These are phyloP conservation scores for Meiosimyza decipiens DNA, from an alignment of 2,888 invertebrate species.

Conservation along the genomic window DNA sequence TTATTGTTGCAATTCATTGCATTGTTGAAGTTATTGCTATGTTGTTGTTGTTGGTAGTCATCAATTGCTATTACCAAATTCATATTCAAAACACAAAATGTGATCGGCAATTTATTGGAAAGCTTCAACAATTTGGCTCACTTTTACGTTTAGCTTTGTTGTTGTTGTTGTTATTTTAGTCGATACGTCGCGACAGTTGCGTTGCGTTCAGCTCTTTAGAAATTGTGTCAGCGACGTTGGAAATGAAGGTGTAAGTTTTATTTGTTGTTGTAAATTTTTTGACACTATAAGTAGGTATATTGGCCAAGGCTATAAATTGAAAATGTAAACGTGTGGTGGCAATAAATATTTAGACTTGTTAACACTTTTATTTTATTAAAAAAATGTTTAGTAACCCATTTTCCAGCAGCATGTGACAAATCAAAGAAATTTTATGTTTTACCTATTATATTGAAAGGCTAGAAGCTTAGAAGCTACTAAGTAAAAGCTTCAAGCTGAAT, in stretches of 20 bases:
- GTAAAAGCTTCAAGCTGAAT: too few relatives aligned
- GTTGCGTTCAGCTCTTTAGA: neutral
- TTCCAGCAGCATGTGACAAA: too few relatives aligned
- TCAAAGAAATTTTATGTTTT: too few relatives aligned
- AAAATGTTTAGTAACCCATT: too few relatives aligned
- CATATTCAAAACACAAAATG: slow-evolving; percentile 13
- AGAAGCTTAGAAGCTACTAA: too few relatives aligned
- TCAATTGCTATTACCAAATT: neutral
- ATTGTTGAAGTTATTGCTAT: too few relatives aligned
- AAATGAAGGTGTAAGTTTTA: neutral
- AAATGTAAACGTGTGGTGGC: neutral
- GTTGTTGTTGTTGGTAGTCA: neutral
- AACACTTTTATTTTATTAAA: too few relatives aligned
- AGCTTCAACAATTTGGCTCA: slow-evolving; percentile 12
- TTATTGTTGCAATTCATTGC: too few relatives aligned
- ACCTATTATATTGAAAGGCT: too few relatives aligned
- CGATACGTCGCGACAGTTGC: too few relatives aligned
- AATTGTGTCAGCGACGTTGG: slow-evolving; percentile 21
- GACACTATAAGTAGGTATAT: neutral
- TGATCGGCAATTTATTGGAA: neutral
- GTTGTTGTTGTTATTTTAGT: neutral
- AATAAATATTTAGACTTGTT: too few relatives aligned
- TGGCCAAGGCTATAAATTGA: slow-evolving; percentile 14
- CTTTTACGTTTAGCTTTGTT: neutral
- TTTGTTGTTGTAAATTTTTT: slow-evolving; percentile 4